phyloP scores from a whole-genome alignment of 1,140 invertebrate species.

The Diabrotica virgifera region DNA sequence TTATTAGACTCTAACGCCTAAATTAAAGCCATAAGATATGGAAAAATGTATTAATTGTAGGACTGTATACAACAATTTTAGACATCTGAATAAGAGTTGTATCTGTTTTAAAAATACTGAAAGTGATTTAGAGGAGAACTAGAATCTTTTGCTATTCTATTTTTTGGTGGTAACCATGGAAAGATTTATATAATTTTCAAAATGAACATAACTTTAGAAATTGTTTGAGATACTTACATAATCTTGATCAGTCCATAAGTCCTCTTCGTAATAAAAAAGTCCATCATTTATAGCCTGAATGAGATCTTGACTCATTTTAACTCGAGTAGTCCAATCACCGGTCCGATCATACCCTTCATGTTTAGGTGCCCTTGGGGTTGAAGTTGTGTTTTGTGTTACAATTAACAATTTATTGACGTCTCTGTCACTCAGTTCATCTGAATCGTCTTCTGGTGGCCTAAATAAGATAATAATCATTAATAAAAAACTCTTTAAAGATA shows the following conservation, averaged over 20 bases:
- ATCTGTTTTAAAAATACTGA: too few relatives aligned
- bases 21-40: too few relatives aligned
- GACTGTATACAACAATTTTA: too few relatives aligned
- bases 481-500: too few relatives aligned
- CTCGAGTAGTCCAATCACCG: constrained; percentile 77
- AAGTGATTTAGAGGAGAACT: too few relatives aligned
- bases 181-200: too few relatives aligned
- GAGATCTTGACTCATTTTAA: constrained; percentile 91
- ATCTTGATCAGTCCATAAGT: constrained; percentile 64
- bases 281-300: constrained; percentile 94
- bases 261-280: constrained; percentile 90
- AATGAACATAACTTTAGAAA: too few relatives aligned
- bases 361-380: constrained; percentile 62
- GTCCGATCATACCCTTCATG: constrained; percentile 89
- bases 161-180: too few relatives aligned
- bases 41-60: too few relatives aligned
- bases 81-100: too few relatives aligned
- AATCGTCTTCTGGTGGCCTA: constrained; percentile 61
- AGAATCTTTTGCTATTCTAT: too few relatives aligned
- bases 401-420: constrained; percentile 95
- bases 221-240: constrained; percentile 25
- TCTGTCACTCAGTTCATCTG: constrained; percentile 87
- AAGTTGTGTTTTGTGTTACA: constrained; percentile 73
- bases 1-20: too few relatives aligned
- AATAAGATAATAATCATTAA: not conserved